phyloP scores from a whole-genome alignment of 2,888 invertebrate species.

The Toxonevra muliebris region DNA sequence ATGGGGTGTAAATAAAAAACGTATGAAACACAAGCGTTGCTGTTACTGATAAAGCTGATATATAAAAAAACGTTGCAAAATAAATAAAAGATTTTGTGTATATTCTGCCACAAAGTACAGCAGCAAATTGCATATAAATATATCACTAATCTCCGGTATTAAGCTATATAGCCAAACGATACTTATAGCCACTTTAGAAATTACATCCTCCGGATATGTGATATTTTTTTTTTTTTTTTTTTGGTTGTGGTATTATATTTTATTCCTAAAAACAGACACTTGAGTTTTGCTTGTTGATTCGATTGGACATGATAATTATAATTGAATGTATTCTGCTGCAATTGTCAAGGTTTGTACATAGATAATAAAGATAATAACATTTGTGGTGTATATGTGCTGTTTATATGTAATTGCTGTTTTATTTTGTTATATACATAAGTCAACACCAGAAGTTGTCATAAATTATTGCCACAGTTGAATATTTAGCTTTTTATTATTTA shows the following conservation, averaged over 20 bases:
- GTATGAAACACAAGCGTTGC: background rate
- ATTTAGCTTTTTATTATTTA: background rate
- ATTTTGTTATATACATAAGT: background rate
- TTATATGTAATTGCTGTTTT: background rate
- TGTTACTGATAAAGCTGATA: background rate
- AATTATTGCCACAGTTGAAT: background rate
- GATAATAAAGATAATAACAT: constrained; percentile 18
- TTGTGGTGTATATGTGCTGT: background rate
- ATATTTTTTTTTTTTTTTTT: background rate
- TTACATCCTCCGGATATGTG: constrained; percentile 12
- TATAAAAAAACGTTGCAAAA: constrained; percentile 15
- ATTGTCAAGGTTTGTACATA: constrained; percentile 13
- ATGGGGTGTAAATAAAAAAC: constrained; percentile 12
- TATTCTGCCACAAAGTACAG: constrained; percentile 12
- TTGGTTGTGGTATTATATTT: constrained; percentile 1
- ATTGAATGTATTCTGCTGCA: background rate
- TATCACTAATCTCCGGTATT: constrained; percentile 21
- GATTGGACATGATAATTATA: too few species aligned
- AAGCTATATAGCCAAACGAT: background rate
- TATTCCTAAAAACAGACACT: background rate
- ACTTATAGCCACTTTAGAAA: background rate
- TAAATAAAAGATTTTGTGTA: background rate
- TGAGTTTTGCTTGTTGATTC: too few species aligned
- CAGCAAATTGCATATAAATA: constrained; percentile 13
- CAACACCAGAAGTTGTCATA: background rate